Evolutionary conservation across 2,888 invertebrate genomes (phyloP), one percentile per base, ranked within the genome.

Genomic region (Cartodere bifasciata): DNA sequence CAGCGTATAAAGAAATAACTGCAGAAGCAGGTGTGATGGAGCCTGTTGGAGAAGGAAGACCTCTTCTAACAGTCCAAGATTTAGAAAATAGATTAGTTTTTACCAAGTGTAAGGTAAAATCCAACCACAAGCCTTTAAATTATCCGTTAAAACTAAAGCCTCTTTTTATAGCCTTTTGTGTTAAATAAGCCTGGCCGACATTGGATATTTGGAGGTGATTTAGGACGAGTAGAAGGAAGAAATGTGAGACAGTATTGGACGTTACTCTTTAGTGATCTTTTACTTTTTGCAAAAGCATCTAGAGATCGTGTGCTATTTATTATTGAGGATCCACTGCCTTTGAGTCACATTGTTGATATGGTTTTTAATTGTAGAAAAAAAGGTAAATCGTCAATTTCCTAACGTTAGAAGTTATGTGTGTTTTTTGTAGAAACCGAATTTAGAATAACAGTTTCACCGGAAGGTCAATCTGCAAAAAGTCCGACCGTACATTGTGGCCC

Each of bases 141-240:
- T 10, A 26, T 28, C 9, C 11, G 31, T 11, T 11, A 4, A 13
- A n/a, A n/a, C n/a, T n/a, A n/a, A n/a, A n/a, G n/a, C n/a, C n/a
- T n/a, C n/a, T n/a, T n/a, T 28, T 63, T 62, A 6, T 55, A 77
- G 72, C 86, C 87, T 30, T 88, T 88, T 56, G 77, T 81, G 30
- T 63, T 88, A 55, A 81, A 79, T 49, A 77, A 81, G 46, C 77
- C 82, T 29, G 85, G 85, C 14, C 70, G 87, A 29, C 86, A 86
- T 57, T 87, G 87, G 87, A 81, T 88, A 34, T 87, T 87, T 46
- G 87, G 86, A 4, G 86, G 87, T 0, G 86, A 87, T 47, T 60
- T 88, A 15, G 78, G 80, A 7, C 70, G 84, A 39, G 80, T 86
- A 2, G 87, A 87, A 61, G 85, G 86, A 1, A 68, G 86, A 25